Base-by-base conservation (phyloP, 1,140 invertebrate genomes). In the Anagrus nilaparvatae region DNA sequence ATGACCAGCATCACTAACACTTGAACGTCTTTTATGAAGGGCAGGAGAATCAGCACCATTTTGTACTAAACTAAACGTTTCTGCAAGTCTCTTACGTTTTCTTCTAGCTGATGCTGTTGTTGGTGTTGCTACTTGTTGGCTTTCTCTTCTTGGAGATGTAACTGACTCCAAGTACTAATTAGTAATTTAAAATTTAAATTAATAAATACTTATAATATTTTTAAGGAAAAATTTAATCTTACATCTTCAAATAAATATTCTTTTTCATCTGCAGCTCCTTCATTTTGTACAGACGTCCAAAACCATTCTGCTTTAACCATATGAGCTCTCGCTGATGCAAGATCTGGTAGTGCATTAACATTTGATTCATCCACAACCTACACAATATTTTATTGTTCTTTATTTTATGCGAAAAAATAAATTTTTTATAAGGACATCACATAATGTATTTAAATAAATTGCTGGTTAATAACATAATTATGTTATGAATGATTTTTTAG, bases 281-380 rank as follows among this genome's bases (percentile, higher is more conserved):
- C 86, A 71, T 96, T 94, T 67, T 97, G 92, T 37, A 98, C 87
- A 28, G 90, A 91, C 0, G 81, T 84, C 92, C 93, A 97, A 68
- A 98, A 97, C 94, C 94, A 97, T 69, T 96, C 87, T 14, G 83
- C 84, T 64, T 87, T 90, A 25, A 92, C 81, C 31, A 91, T 72
- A 54, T 82, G 77, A 13, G 82, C 76, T 46, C 72, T 67, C 16
- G 65, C 51, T 13, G 73, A 67, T 6, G 67, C 65, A 43, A 76
- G 74, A 47, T 81, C 79, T 31, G 81, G 81, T 48, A 79, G 66
- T 38, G 75, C 61, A 47, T 72, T 74, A 9, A 82, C 78, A 45
- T 77, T 77, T 45, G 83, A 79, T 56, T 86, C 83, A 54, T 88
- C 84, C 17, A 88, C 83, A 34, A 87, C 84, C 84, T 87, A 59